Evolutionary conservation across 1,140 invertebrate species (phyloP).

Genomic region (Thaumetopoea pityocampa): DNA sequence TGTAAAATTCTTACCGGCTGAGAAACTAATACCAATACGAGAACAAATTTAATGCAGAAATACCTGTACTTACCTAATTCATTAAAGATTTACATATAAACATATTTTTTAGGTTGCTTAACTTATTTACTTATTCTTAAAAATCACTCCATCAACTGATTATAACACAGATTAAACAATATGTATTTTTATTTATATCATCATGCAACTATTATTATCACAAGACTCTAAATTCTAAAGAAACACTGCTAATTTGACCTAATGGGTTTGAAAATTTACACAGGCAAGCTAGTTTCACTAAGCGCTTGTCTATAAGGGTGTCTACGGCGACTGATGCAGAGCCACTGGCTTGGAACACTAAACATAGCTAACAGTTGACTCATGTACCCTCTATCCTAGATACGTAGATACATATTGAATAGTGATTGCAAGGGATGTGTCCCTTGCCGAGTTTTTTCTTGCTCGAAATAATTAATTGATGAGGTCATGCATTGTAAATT

Average conservation of each 20-base stretch:
- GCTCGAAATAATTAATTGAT: constrained; percentile 10
- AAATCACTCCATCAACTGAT: constrained; percentile 5
- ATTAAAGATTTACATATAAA: background rate
- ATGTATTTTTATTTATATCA: constrained; percentile 7
- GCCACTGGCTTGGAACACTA: constrained; percentile 67
- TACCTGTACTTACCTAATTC: background rate
- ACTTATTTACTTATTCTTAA: background rate
- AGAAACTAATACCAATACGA: constrained; percentile 54
- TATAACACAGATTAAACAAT: too few relatives aligned
- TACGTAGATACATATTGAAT: constrained; percentile 19
- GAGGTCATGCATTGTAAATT: constrained; percentile 9
- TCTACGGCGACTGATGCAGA: constrained; percentile 53
- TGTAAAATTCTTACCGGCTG: constrained; percentile 52
- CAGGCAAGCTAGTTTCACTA: constrained; percentile 17
- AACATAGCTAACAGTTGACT: constrained; percentile 49
- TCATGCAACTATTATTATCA: constrained; percentile 13
- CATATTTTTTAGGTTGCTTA: background rate
- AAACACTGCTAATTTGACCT: constrained; percentile 7
- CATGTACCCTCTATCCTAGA: constrained; percentile 22
- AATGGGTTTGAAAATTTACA: constrained; percentile 13
- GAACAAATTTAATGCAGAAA: constrained; percentile 17
- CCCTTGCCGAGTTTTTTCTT: constrained; percentile 4
- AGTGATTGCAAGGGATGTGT: constrained; percentile 6
- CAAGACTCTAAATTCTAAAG: constrained; percentile 10
- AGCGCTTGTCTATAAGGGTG: constrained; percentile 24